Evolutionary conservation across 1,140 invertebrate genomes (phyloP).

Genomic region (Rhagoletis pomonella): DNA sequence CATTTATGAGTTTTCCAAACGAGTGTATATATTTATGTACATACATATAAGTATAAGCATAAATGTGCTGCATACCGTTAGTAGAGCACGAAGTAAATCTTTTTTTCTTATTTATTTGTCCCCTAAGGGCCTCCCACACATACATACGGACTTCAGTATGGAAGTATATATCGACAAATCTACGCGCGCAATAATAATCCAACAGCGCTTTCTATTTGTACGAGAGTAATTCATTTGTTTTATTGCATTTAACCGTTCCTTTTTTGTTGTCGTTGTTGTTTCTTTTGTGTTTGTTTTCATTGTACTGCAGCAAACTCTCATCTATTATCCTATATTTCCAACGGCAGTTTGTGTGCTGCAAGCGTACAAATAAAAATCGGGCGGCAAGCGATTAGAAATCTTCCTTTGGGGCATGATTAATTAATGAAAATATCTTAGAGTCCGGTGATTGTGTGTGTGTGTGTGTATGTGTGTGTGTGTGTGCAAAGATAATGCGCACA

Average conservation of each 20-base stretch:
- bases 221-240: conserved; percentile 4
- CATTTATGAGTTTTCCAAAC: background rate
- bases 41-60: too few relatives aligned
- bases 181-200: background rate
- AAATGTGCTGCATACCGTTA: too few relatives aligned
- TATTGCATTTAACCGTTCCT: conserved; percentile 2
- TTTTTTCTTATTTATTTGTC: conserved; percentile 24
- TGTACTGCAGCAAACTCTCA: background rate
- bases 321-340: background rate
- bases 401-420: conserved; percentile 32
- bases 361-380: background rate
- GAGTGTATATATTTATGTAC: too few relatives aligned
- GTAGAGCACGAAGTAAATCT: background rate
- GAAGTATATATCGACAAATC: background rate
- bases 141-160: background rate
- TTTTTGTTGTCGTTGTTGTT: background rate
- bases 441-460: background rate
- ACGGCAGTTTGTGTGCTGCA: background rate
- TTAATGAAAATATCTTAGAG: conserved; percentile 24
- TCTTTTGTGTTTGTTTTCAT: background rate
- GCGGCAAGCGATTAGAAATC: background rate
- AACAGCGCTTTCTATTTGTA: background rate
- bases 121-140: background rate
- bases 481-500: background rate
- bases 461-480: background rate